Conservation (phyloP, 2,888 invertebrate genomes). For the Phytoseiulus persimilis region DNA sequence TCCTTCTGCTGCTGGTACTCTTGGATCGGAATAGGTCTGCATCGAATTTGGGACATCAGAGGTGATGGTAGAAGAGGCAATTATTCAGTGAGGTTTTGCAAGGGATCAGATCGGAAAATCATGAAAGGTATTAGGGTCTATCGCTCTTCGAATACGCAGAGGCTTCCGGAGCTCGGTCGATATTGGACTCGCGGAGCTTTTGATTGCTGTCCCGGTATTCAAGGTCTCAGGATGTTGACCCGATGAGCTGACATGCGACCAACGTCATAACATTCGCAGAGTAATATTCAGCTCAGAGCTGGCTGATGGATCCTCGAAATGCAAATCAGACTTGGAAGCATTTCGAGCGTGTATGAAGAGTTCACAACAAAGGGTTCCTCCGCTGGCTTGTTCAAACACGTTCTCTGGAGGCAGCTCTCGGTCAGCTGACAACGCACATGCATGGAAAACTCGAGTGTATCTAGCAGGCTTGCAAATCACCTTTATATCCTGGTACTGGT, state of each 20-base stretch:
- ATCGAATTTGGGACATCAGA: too few relatives aligned
- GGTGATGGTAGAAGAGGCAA: too few relatives aligned
- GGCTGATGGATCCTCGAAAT: too few relatives aligned
- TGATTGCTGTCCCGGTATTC: background rate
- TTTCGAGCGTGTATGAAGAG: background rate
- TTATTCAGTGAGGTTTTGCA: too few relatives aligned
- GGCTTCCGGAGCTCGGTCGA: background rate
- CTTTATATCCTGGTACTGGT: background rate
- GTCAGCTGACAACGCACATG: background rate
- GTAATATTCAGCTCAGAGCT: background rate
- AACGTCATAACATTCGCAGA: background rate
- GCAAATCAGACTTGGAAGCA: too few relatives aligned
- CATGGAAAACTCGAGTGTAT: background rate
- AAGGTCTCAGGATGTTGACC: background rate
- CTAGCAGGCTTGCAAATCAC: background rate
- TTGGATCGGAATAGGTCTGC: too few relatives aligned
- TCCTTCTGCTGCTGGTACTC: too few relatives aligned
- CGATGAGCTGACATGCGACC: background rate
- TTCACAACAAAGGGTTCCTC: background rate
- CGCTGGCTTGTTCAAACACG: background rate
- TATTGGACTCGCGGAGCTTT: background rate
- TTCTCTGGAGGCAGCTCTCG: background rate
- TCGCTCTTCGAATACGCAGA: too few relatives aligned
- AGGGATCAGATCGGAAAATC: too few relatives aligned
- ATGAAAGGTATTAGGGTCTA: too few relatives aligned